Conservation (phyloP, 2,888 invertebrate genomes). For the Balanococcus diminutus region DNA sequence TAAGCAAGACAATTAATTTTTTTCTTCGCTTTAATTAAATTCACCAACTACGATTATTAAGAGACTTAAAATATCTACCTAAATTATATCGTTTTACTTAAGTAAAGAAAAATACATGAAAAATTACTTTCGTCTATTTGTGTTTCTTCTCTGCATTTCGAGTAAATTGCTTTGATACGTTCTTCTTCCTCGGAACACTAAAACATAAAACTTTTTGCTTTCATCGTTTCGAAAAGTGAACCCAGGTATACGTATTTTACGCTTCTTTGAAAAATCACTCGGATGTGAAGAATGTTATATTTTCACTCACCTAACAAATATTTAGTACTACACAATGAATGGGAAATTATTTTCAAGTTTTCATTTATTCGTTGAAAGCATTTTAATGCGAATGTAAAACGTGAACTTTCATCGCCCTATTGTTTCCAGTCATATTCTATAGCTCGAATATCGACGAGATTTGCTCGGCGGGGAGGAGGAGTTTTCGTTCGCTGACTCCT, state of each 20-base stretch:
- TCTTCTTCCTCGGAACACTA: slow-evolving; percentile 52
- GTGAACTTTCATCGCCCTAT: neutral
- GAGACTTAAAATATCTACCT: too few species aligned
- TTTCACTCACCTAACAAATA: neutral
- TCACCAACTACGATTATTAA: neutral
- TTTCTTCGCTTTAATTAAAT: slow-evolving; percentile 23
- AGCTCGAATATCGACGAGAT: neutral
- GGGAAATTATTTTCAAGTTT: neutral
- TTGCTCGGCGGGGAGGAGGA: neutral
- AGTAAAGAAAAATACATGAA: slow-evolving; percentile 26
- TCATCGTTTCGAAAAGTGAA: neutral
- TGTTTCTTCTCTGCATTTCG: slow-evolving; percentile 54
- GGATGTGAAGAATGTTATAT: slow-evolving; percentile 9
- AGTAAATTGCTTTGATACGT: slow-evolving; percentile 48
- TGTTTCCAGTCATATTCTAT: neutral
- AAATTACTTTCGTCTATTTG: slow-evolving; percentile 54
- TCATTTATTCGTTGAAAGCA: neutral
- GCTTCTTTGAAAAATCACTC: neutral
- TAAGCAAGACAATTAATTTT: slow-evolving; percentile 11
- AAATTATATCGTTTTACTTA: neutral
- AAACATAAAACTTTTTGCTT: slow-evolving; percentile 27
- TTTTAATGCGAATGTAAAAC: neutral
- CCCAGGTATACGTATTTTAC: neutral
- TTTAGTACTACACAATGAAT: neutral
- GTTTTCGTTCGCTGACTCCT: neutral